These are phyloP conservation scores for Eufriesea mexicana DNA, from an alignment of 1,140 invertebrate species.

Conservation along the genomic window DNA sequence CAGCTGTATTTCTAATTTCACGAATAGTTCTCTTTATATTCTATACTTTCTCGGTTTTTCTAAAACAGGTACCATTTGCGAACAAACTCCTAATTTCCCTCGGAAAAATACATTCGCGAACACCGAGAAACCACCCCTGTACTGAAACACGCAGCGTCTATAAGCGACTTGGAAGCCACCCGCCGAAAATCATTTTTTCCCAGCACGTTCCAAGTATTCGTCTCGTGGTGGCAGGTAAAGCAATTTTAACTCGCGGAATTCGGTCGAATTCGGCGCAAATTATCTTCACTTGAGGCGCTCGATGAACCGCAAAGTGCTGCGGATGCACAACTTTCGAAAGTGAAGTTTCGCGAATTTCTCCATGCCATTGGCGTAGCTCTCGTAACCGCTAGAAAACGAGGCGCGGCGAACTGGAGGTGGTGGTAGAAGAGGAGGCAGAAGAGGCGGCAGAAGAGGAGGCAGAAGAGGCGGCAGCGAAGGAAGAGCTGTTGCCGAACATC, in stretches of 20 bases:
- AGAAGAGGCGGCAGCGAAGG: not conserved
- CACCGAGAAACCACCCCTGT: no score
- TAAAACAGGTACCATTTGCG: no score
- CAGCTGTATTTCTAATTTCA: no score
- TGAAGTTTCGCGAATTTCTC: constrained; percentile 66
- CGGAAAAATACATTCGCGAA: no score
- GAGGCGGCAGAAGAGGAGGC: not conserved
- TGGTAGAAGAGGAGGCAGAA: not conserved
- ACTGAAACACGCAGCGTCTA: no score
- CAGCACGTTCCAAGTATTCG: not conserved
- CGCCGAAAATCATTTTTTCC: not conserved
- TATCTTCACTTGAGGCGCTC: constrained; percentile 57
- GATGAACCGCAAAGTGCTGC: constrained; percentile 65
- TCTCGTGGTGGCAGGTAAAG: constrained; percentile 14
- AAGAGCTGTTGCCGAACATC: constrained; percentile 35
- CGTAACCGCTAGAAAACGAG: constrained; percentile 58
- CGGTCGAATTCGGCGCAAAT: constrained; percentile 54
- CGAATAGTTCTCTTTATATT: no score
- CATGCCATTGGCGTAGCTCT: constrained; percentile 49
- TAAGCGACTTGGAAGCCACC: no score
- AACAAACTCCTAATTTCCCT: no score
- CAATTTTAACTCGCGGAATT: constrained; percentile 55
- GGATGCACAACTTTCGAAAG: constrained; percentile 62
- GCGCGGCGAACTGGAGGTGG: constrained; percentile 8
- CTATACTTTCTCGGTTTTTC: no score